Base-by-base conservation (phyloP, 2,113 vertebrate species). In the Neodontobutis hainanensis region DNA sequence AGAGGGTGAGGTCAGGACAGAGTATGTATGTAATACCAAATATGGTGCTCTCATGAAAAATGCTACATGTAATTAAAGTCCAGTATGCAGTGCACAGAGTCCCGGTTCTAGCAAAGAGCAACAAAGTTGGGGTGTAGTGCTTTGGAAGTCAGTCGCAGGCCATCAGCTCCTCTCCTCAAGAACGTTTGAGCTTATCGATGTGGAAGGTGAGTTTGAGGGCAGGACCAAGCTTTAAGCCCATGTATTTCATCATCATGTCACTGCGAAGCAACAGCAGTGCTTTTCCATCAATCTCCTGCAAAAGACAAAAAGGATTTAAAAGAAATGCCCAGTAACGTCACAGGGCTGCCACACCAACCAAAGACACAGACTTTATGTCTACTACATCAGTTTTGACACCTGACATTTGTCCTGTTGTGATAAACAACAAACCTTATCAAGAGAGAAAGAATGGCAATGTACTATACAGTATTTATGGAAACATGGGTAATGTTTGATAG, bases 181-280 rank as follows among this genome's bases (percentile, higher is more conserved):
- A 93, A 79, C 95, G 94, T 85, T 97, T 98, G 70, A 99, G 94
- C 89, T 94, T 97, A 90, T 99, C 97, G 0, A 99, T 99, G 90
- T 99, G 96, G 89, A 96, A 97, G 72, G 92, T 94, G 79, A 99
- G 95, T 89, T 99, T 99, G 87, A 99, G 93, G 6, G 97, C 95
- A 0, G 97, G 97, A 10, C 97, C 97, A 69, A 99, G 93, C 90
- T 99, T 99, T 82, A 99, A 90, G 46, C 97, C 97, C 97, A 99
- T 99, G 90, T 99, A 99, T 82, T 96, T 96, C 95, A 97, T 97
- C 94, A 97, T 96, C 91, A 95, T 93, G 80, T 97, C 96, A 0
- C 95, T 97, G 3, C 95, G 92, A 73, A 97, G 90, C 82, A 97
- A 65, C 42, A 97, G 92, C 58, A 97, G 92, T 6, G 96, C 96